Evolutionary conservation across 2,888 invertebrate species (phyloP).

Genomic region (Macrophya annulata): DNA sequence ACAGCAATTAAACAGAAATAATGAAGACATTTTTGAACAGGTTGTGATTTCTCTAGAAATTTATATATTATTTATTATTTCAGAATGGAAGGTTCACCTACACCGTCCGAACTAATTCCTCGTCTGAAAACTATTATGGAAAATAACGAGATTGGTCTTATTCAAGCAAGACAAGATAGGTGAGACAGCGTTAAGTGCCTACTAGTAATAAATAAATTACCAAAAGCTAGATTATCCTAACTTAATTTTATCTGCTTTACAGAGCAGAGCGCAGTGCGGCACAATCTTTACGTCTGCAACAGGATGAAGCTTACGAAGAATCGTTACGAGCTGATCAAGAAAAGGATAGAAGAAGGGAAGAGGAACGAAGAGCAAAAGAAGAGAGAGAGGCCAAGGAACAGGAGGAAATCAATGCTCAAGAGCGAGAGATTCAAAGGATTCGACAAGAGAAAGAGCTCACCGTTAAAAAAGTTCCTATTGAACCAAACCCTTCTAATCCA

Average conservation of each 20-base stretch:
- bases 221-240: constrained; percentile 6
- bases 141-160: constrained; percentile 93
- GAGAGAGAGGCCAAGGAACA: constrained; percentile 81
- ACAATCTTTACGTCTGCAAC: constrained; percentile 92
- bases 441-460: constrained; percentile 86
- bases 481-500: constrained; percentile 87
- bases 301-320: constrained; percentile 96
- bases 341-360: constrained; percentile 90
- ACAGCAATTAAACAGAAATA: background rate
- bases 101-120: constrained; percentile 86
- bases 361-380: constrained; percentile 82
- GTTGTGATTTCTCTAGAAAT: background rate
- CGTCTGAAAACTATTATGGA: constrained; percentile 89
- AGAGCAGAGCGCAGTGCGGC: constrained; percentile 92
- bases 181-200: constrained; percentile 72
- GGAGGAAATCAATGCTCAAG: constrained; percentile 80
- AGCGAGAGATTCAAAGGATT: constrained; percentile 83
- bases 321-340: constrained; percentile 96
- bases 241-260: constrained; percentile 41
- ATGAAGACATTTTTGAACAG: background rate
- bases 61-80: constrained; percentile 54
- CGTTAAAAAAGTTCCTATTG: constrained; percentile 85
- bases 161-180: constrained; percentile 93
- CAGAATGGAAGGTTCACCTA: constrained; percentile 93
- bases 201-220: background rate